Percentiles rank a stretch among this genome's conserved stretches.
These are phyloP conservation scores for Lasioglossum malachurum DNA, from an alignment of 2,888 invertebrate species.

Conservation along the genomic window DNA sequence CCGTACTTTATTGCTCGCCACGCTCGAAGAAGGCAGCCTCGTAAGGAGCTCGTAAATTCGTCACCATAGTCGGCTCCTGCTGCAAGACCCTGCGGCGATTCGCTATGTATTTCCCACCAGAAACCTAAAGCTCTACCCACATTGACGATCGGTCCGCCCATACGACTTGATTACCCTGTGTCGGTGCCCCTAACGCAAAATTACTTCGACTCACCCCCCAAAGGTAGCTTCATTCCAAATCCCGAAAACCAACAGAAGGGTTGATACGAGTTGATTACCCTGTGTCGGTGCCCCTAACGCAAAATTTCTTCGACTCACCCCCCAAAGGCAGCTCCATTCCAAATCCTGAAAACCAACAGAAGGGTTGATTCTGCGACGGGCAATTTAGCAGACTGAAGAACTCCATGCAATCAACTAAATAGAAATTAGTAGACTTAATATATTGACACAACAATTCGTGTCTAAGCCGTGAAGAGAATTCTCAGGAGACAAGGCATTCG, in stretches of 20 bases:
- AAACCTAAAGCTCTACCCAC: conserved; percentile 66
- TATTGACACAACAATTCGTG: too few species aligned
- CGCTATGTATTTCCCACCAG: conserved; percentile 71
- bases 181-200: not conserved
- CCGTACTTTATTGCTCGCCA: conserved; percentile 71
- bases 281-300: not conserved
- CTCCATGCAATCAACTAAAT: not conserved
- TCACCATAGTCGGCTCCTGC: conserved; percentile 77
- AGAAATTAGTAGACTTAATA: too few species aligned
- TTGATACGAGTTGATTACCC: conserved; percentile 36
- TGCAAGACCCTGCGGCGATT: conserved; percentile 70
- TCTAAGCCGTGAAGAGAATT: not conserved
- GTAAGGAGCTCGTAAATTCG: conserved; percentile 81
- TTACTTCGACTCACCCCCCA: not conserved
- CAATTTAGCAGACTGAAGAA: not conserved
- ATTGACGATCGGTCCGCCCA: conserved; percentile 32
- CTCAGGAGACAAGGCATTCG: not conserved
- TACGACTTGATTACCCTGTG: conserved; percentile 36
- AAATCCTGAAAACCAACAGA: not conserved
- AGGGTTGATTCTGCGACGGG: not conserved
- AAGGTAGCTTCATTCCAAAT: not conserved
- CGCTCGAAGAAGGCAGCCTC: conserved; percentile 71
- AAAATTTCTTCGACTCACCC: not conserved
- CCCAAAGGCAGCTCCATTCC: not conserved
- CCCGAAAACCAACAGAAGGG: not conserved